Base-by-base conservation (phyloP, 92 coral and sea anemone genomes). In the Siderastrea siderea region DNA sequence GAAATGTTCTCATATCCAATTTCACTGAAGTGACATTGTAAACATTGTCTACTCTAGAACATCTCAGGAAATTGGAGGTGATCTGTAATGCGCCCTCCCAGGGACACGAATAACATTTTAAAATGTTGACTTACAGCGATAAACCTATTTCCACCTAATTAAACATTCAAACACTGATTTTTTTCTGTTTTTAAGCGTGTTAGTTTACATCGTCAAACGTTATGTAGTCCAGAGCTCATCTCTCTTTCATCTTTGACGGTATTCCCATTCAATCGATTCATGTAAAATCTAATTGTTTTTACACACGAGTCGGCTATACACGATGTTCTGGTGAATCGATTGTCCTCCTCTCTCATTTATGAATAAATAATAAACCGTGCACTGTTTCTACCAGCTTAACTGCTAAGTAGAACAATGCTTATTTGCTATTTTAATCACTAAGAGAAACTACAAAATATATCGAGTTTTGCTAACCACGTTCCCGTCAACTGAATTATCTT, bases 1-100 rank as follows among this genome's bases (percentile, higher is more conserved):
- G 86, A 86, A 81, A 62, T 74, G 83, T 68, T 77, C 83, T 86
- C 87, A 78, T 81, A 86, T 81, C 87, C 68, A 74, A 68, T 81
- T 90, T 81, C 93, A 90, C 59, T 67, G 90, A 86, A 86, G 79
- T 86, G 86, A 75, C 88, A 86, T 61, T 86, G 93, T 86, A 80
- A 90, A 90, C 91, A 90, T 81, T 81, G 81, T 74, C 75, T 78
- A 70, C 74, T 59, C 77, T 80, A 74, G 54, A 72, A 77, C 78
- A 68, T 80, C 81, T 74, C 80, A 61, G 80, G 87, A 84, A 73
- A 84, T 84, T 84, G 74, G 62, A 62, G 38, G 73, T 84, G 80
- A 60, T 84, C 48, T 57, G 73, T 44, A 10, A 26, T 44, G 51
- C 58, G 63, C 53, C 84, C 87, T 84, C 87, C 87, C 87, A 61